Base-by-base conservation (phyloP, 2,888 invertebrate genomes). In the Meandrusa payeni region DNA sequence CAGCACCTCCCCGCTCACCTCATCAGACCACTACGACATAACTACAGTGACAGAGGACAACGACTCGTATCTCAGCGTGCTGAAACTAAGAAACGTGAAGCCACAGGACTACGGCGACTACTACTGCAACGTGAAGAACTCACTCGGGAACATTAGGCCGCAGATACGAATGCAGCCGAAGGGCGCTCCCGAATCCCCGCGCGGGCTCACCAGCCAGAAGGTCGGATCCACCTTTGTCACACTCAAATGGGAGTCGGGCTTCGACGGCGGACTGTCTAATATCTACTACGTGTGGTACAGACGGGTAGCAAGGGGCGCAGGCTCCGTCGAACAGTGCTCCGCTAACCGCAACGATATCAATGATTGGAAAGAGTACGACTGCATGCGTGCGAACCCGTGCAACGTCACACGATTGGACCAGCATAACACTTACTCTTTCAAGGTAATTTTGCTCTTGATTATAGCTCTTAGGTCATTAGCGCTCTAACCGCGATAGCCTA, bases 91-190 rank as follows among this genome's bases (percentile, higher is more conserved):
- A 38, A 91, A 93, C 46, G 90, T 97, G 7, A 91, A 93, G 29
- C 91, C 93, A n/a, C 90, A 93, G 38, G 96, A 97, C 67, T 97
- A 97, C 63, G 97, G 97, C 0, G 96, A 96, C 45, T 98, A 97
- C 76, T 94, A 93, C 41, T 98, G 98, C 65, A 91, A 94, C 52
- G 95, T 96, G 3, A 92, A 93, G 9, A 98, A 98, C 69, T 90
- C 91, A 1, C 83, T 96, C 44, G 97, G 97, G 7, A 93, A 88
- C 37, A 92, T 93, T 24, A 90, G 91, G 5, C 93, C 94, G 0
- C 92, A 91, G 47, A 96, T 97, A 34, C 89, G 91, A 4, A 74
- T 97, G 26, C 96, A 97, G 66, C 93, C 94, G 0, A 96, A 96
- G 78, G 96, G 97, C 2, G 91, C 95, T 0, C 97, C 97, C 0